Evolutionary conservation across 2,888 invertebrate species (phyloP), one percentile per base, ranked within the genome.

Genomic region (Ischnus inquisitorius): DNA sequence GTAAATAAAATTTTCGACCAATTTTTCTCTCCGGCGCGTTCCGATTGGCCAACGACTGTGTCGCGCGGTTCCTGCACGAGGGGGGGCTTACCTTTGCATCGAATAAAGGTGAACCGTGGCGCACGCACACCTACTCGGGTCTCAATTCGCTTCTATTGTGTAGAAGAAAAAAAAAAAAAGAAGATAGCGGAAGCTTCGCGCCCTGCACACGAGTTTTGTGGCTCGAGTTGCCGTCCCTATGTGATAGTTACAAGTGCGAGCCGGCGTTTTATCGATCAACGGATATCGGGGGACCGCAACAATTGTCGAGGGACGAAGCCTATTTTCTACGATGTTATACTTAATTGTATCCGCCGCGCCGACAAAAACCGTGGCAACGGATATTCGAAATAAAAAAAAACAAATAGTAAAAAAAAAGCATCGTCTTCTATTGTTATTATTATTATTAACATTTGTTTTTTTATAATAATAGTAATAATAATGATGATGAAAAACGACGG

Each of bases 251-350:
- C n/a, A 46, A 12, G 46, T 34, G 34, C 34, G 34, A 34, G 34
- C 8, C 34, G 46, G 46, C 12, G 46, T 46, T 46, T 46, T 46
- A 46, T 46, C 46, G 46, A 46, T 46, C 46, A 46, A 46, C n/a
- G 3, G 46, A 46, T 46, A 46, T n/a, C 14, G 12, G 12, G 46
- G 46, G 46, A 14, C 46, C 34, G 34, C 6, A 46, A 46, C 12
- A 46, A 46, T 57, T 72, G 34, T 12, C 25, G 19, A 12, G 12
- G 43, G 48, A 77, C 79, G 68, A 46, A 77, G 65, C 78, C 69
- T 84, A 81, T 74, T 75, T 34, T 34, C 34, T 34, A 6, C 34
- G 34, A 34, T 34, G 6, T 34, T 34, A 34, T 34, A 34, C 34
- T 4, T 34, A 34, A 34, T 34, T 34, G 8, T 34, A 34, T 34